Base-by-base conservation (phyloP, 2,113 vertebrate species). In the Loxodonta africana region DNA sequence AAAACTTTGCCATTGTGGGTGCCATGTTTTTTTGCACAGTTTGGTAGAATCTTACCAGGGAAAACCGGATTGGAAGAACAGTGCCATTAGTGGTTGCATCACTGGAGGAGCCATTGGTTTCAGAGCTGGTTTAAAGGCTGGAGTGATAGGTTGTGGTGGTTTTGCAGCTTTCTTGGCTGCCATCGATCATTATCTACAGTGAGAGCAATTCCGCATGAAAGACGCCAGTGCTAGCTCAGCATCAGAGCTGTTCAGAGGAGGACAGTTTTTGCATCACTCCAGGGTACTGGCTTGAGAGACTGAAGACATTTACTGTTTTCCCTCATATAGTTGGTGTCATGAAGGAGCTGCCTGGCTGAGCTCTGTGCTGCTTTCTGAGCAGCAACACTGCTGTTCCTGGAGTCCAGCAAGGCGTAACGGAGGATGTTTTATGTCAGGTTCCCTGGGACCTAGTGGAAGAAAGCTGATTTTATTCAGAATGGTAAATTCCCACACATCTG, bases 1-100 rank as follows among this genome's bases (percentile, higher is more conserved):
- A 99, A 98, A 99, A 99, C 98, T 99, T 99, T 0, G 99, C 99
- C 94, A 99, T 99, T 0, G 99, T 99, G 88, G 99, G 99, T 0
- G 99, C 99, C 89, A 99, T 99, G 99, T 99, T 99, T 98, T 99
- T 99, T 82, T 99, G 99, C 96, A 99, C 99, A 99, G 99, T 86
- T 93, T 99, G 90, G 99, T 99, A 2, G 99, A 99, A 98, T 99
- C 99, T 83, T 99, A 99, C 96, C 99, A 99, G 92, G 99, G 99
- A 5, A 99, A 98, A 90, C 99, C 99, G 0, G 99, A 99, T 98
- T 99, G 99, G 99, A 99, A 99, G 98, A 99, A 99, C 25, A 99
- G 99, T 0, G 99, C 99, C 51, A 99, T 99, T 87, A 99, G 99
- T 1, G 99, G 99, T 78, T 99, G 99, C 98, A 99, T 99, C 76